Base-by-base conservation (phyloP, 2,113 vertebrate species). In the Calidris pygmaea region DNA sequence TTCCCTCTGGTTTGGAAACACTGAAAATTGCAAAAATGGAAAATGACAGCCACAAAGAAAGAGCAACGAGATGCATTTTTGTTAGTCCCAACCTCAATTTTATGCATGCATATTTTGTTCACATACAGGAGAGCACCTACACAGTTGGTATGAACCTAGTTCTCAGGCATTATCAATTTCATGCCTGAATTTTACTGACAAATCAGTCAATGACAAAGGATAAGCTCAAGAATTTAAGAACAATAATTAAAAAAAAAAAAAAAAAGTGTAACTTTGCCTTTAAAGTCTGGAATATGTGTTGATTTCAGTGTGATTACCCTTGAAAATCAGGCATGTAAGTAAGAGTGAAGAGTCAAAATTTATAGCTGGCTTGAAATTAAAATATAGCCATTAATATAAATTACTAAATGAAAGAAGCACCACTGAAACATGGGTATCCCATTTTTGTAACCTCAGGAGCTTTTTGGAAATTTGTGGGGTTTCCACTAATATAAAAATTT, bases 241-340 rank as follows among this genome's bases (percentile, higher is more conserved):
- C 35, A 85, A 16, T 43, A 39, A 74, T 78, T 45, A 0, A 6
- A 39, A 52, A 63, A 41, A 39, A 63, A n/a, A 53, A 73, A 47
- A 73, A 20, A 53, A 14, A 9, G 27, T 67, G 71, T 73, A 89
- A 65, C 18, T 45, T 81, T 96, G 91, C 91, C 90, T 96, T 93
- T 97, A 85, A 94, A 95, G 95, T 94, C 85, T 96, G 93, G 94
- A 85, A 94, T n/a, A 77, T 26, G 53, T 48, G 55, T 58, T 89
- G 71, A 75, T 73, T 93, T 91, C 53, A 79, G 67, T 62, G 56
- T 66, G 58, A 93, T 59, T 45, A 58, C 32, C 29, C 43, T 89
- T 79, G 48, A 91, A 89, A 87, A 94, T 68, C 22, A 89, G 55
- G 24, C 39, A 68, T 9, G 18, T 59, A 85, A 77, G 24, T 56